A percentile compares a stretch with the other conserved stretches of the same genome.
Conservation (phyloP, 2,113 vertebrate genomes). For the Centropristis striata region DNA sequence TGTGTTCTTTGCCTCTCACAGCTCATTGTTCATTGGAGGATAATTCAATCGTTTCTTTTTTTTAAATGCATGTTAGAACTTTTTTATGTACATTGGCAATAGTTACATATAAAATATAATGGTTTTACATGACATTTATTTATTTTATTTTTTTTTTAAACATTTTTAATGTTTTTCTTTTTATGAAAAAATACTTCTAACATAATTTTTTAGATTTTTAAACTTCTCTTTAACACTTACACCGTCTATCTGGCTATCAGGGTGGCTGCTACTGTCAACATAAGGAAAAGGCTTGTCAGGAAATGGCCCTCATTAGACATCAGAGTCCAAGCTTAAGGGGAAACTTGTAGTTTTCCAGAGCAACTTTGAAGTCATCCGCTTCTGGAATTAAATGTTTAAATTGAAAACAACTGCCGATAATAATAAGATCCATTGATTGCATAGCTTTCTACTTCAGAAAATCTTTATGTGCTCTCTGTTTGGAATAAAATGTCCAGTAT, state of each 20-base stretch:
- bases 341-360: constrained; percentile 10
- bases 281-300: constrained; percentile 79
- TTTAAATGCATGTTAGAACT: no score
- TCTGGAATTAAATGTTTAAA: constrained; percentile 19
- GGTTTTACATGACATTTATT: no score
- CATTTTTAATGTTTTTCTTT: no score
- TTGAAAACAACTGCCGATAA: constrained; percentile 12
- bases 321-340: constrained; percentile 37
- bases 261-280: constrained; percentile 56
- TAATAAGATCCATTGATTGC: constrained; percentile 9
- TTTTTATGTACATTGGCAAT: no score
- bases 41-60: no score
- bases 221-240: no score
- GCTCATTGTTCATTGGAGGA: no score
- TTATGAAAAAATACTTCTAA: no score
- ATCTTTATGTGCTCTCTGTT: constrained; percentile 28
- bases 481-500: constrained; percentile 44
- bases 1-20: no score
- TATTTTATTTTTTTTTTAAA: no score
- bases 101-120: no score
- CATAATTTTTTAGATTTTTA: no score
- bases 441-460: neutral
- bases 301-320: constrained; percentile 74
- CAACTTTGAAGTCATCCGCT: constrained; percentile 14
- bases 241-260: constrained; percentile 30